Conservation (phyloP, 2,888 invertebrate species). For the Blomia tropicalis region DNA sequence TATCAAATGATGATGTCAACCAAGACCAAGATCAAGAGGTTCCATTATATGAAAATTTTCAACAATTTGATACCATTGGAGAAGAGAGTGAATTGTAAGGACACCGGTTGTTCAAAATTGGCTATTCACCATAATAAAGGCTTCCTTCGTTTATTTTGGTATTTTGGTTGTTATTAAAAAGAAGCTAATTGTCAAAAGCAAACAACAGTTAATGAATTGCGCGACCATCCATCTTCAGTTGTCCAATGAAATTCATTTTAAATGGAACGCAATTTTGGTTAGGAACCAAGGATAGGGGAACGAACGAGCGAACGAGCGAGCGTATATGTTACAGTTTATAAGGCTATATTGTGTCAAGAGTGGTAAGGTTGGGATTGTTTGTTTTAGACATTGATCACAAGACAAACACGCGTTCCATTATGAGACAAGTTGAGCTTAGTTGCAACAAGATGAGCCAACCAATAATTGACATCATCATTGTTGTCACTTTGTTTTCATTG, state of each 20-base stretch:
- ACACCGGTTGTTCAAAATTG: neutral
- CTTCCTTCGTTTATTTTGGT: neutral
- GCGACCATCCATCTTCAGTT: too few species aligned
- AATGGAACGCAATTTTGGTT: too few species aligned
- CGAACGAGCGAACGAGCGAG: too few species aligned
- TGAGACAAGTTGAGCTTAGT: neutral
- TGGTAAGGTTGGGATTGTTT: neutral
- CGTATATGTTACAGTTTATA: too few species aligned
- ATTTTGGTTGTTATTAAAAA: too few species aligned
- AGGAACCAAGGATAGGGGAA: too few species aligned
- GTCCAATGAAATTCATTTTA: too few species aligned
- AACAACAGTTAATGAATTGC: too few species aligned
- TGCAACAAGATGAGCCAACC: neutral
- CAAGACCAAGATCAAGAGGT: neutral
- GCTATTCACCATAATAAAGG: neutral
- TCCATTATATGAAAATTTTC: conserved; percentile 22
- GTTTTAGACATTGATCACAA: too few species aligned
- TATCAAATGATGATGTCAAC: neutral
- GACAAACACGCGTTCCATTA: neutral
- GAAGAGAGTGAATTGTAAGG: conserved; percentile 15
- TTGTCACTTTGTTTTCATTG: neutral
- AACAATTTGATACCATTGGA: conserved; percentile 19
- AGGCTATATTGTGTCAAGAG: too few species aligned
- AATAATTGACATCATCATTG: neutral
- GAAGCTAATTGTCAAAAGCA: too few species aligned